Percentiles rank a stretch among this genome's conserved stretches.
These are phyloP conservation scores for Lophius piscatorius DNA, from an alignment of 2,113 vertebrate genomes.

Conservation along the genomic window DNA sequence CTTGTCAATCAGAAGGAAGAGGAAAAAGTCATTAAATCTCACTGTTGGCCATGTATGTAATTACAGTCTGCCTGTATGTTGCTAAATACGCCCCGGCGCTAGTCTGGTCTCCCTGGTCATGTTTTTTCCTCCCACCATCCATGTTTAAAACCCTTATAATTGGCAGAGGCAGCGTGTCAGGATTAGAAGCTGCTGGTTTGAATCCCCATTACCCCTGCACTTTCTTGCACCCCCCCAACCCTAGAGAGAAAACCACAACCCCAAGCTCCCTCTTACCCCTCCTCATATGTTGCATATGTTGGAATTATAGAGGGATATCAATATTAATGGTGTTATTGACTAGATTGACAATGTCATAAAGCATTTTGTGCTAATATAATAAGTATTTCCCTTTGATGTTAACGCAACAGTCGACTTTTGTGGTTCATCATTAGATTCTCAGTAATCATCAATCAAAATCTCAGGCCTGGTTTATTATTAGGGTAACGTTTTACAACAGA, in stretches of 20 bases:
- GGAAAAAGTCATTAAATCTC: constrained; percentile 84
- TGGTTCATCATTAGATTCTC: background rate
- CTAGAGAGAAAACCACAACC: constrained; percentile 39
- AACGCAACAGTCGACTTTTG: background rate
- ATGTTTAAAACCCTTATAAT: constrained; percentile 84
- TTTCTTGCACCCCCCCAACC: constrained; percentile 4
- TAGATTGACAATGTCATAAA: background rate
- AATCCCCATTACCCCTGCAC: constrained; percentile 71
- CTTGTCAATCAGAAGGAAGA: constrained; percentile 82
- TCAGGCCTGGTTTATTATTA: too few species aligned
- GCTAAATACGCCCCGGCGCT: constrained; percentile 82
- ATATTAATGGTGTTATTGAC: background rate
- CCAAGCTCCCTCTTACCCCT: constrained; percentile 35
- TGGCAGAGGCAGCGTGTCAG: constrained; percentile 83
- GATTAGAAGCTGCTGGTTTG: constrained; percentile 82
- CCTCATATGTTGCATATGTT: constrained; percentile 5
- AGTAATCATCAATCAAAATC: too few species aligned
- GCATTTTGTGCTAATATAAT: background rate
- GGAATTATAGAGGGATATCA: too few species aligned
- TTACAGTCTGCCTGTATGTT: constrained; percentile 86
- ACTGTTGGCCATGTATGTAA: constrained; percentile 83
- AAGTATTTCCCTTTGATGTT: background rate
- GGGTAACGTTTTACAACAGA: too few species aligned
- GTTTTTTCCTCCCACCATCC: constrained; percentile 83
- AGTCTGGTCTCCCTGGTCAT: constrained; percentile 82